These are phyloP conservation scores for Sitta europaea DNA, from an alignment of 2,113 vertebrate genomes.

Conservation along the genomic window DNA sequence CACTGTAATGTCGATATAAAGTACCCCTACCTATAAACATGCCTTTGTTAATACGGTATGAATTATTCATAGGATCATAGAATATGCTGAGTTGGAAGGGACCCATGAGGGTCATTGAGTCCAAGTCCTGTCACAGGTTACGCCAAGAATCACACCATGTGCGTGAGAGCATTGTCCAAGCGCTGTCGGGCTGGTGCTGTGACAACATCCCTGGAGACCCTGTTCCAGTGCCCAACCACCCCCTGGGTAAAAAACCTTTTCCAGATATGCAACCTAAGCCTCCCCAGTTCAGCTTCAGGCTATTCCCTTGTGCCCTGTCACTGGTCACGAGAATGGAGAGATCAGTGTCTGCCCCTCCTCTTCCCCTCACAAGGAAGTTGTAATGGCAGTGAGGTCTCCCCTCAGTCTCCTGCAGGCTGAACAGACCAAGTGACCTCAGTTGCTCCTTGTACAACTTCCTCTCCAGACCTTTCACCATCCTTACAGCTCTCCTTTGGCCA, in stretches of 20 bases:
- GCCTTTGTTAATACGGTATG: background rate
- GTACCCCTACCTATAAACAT: background rate
- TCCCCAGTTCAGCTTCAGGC: background rate
- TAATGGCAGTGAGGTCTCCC: rapidly evolving
- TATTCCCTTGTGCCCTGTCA: rapidly evolving
- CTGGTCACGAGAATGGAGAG: background rate
- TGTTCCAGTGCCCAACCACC: background rate
- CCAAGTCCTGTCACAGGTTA: background rate
- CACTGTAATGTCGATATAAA: background rate
- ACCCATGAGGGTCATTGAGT: background rate
- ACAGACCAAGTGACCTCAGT: background rate
- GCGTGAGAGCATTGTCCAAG: background rate
- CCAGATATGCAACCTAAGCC: background rate
- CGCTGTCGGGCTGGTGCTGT: background rate
- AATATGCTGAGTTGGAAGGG: background rate
- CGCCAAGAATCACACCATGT: background rate
- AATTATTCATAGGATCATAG: background rate
- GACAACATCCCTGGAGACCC: background rate
- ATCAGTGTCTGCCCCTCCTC: background rate
- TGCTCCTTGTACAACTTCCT: rapidly evolving
- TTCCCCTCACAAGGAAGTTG: background rate
- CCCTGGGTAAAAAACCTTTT: background rate
- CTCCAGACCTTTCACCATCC: background rate
- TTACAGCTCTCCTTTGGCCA: too few species aligned
- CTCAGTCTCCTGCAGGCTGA: background rate